Conservation (phyloP, 2,888 invertebrate species). For the Eupithecia centaureata region DNA sequence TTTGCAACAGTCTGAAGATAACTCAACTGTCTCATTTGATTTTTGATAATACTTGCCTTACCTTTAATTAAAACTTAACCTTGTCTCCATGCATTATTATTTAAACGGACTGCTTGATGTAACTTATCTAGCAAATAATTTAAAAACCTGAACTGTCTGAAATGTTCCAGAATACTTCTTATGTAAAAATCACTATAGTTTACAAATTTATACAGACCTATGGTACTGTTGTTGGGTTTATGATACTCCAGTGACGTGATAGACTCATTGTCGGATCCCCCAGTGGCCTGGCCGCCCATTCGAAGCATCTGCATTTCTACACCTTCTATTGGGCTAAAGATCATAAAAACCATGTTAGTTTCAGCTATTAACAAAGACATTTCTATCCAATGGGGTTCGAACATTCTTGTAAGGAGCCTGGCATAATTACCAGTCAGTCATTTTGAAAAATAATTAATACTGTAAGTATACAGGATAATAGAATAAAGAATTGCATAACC, state of each 20-base stretch:
- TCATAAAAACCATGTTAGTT: slow-evolving; percentile 15
- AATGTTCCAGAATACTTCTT: no score
- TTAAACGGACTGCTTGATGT: neutral
- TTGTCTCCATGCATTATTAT: neutral
- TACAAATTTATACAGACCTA: slow-evolving; percentile 74
- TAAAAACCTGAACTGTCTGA: no score
- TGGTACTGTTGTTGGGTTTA: slow-evolving; percentile 86
- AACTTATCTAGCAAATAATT: neutral
- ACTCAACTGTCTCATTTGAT: no score
- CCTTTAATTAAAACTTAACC: neutral
- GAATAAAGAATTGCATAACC: no score
- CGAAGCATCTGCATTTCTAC: slow-evolving; percentile 92
- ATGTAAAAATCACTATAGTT: no score
- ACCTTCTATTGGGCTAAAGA: slow-evolving; percentile 88
- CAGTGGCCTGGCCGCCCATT: slow-evolving; percentile 64
- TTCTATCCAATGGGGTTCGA: no score
- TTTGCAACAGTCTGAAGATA: no score
- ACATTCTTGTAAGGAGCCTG: no score
- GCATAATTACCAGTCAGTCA: no score
- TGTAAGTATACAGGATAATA: no score
- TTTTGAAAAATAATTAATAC: no score
- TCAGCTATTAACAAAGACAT: neutral
- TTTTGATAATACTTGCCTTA: no score
- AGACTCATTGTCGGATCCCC: slow-evolving; percentile 86
- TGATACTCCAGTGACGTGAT: slow-evolving; percentile 86